These are phyloP conservation scores for Nothobranchius kuhntae DNA, from an alignment of 2,113 vertebrate species.

Conservation along the genomic window DNA sequence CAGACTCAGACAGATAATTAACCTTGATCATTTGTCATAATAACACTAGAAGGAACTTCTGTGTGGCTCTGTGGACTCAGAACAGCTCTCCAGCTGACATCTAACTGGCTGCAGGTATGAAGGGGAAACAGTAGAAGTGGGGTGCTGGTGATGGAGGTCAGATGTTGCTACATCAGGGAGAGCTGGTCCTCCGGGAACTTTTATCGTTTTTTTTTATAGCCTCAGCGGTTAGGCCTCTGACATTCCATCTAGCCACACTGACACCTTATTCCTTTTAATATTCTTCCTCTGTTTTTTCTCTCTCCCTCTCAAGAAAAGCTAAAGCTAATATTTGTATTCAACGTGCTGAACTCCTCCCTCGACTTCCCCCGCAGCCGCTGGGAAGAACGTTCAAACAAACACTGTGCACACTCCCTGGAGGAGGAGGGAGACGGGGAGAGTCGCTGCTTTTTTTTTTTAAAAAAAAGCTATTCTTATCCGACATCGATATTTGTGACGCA, in stretches of 20 bases:
- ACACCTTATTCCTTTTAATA: constrained; percentile 27
- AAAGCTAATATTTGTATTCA: constrained; percentile 13
- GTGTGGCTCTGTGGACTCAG: constrained; percentile 4
- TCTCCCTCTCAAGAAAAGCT: constrained; percentile 5
- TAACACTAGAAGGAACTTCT: constrained; percentile 8
- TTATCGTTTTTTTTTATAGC: constrained; percentile 60
- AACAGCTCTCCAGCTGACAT: constrained; percentile 10
- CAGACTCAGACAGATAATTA: constrained; percentile 45
- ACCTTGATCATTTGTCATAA: constrained; percentile 48
- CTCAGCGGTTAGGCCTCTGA: constrained; percentile 8
- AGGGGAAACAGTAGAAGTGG: constrained; percentile 21
- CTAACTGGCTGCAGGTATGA: constrained; percentile 26
- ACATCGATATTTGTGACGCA: constrained; percentile 29
- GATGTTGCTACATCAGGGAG: constrained; percentile 63
- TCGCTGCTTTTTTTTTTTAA: not conserved
- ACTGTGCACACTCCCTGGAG: constrained; percentile 7
- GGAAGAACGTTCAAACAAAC: constrained; percentile 33
- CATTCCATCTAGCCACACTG: constrained; percentile 10
- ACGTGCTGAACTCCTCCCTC: constrained; percentile 1
- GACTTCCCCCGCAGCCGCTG: constrained; percentile 4
- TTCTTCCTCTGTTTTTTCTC: constrained; percentile 2
- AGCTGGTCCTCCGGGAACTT: constrained; percentile 57
- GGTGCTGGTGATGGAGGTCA: constrained; percentile 51
- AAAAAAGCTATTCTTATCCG: constrained; percentile 14
- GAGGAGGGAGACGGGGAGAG: constrained; percentile 19